Conservation (phyloP, 2,888 invertebrate species). For the Siphlonurus alternatus region DNA sequence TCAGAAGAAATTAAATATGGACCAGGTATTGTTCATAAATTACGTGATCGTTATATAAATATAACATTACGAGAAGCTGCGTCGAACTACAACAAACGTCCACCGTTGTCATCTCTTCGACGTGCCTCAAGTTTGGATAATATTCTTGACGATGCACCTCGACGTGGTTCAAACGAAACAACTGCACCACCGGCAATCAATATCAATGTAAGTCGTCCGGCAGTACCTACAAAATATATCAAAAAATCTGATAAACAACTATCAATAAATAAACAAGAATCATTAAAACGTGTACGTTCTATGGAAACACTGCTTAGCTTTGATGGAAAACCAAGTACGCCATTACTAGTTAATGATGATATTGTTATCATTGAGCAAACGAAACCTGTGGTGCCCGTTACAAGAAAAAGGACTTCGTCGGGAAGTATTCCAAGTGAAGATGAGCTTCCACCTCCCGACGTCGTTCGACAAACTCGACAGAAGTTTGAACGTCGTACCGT, state of each 20-base stretch:
- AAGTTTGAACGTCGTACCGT: conserved; percentile 47
- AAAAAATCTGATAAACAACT: neutral
- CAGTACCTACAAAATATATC: neutral
- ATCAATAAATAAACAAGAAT: conserved; percentile 24
- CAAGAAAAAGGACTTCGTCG: conserved; percentile 13
- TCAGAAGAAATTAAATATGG: conserved; percentile 76
- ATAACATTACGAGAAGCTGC: conserved; percentile 62
- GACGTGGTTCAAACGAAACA: conserved; percentile 11
- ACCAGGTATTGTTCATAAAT: conserved; percentile 76
- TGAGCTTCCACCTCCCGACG: conserved; percentile 75
- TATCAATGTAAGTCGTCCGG: conserved; percentile 7
- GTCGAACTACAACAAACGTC: conserved; percentile 35
- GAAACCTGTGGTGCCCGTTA: conserved; percentile 6
- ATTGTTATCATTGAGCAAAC: conserved; percentile 22
- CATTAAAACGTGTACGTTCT: conserved; percentile 68
- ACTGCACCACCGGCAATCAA: conserved; percentile 9
- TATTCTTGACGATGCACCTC: conserved; percentile 43
- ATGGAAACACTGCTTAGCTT: conserved; percentile 66
- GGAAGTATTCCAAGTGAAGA: conserved; percentile 40
- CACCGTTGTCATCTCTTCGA: conserved; percentile 48
- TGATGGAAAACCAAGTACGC: conserved; percentile 24
- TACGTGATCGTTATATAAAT: conserved; percentile 73
- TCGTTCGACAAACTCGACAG: conserved; percentile 69
- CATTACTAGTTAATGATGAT: conserved; percentile 20
- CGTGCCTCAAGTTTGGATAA: conserved; percentile 75